Evolutionary conservation across 2,797 vertebrate genomes (phyloP).

Genomic region (Holocentrus rufus): DNA sequence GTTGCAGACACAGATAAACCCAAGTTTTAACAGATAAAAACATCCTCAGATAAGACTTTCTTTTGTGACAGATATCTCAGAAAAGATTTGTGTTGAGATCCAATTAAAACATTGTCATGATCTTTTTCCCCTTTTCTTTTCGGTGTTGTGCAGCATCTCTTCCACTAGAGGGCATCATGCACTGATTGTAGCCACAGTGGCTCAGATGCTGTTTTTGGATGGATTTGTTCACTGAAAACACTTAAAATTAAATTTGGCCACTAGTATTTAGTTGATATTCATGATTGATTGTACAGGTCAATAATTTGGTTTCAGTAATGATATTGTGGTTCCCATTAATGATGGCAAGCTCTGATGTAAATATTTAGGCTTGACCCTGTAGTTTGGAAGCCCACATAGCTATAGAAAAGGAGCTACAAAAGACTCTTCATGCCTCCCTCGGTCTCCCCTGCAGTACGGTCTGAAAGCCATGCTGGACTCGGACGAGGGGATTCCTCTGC

Average conservation of each 20-base stretch:
- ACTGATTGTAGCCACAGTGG: not conserved
- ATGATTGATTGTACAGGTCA: not conserved
- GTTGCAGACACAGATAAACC: not conserved
- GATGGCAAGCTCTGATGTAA: not conserved
- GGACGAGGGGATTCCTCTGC: slow-evolving; percentile 86
- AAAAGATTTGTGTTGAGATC: no score
- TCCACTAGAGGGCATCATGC: slow-evolving; percentile 47
- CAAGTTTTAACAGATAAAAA: no score
- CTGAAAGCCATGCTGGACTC: slow-evolving; percentile 90
- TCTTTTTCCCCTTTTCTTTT: not conserved
- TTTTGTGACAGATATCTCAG: no score
- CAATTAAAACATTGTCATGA: no score
- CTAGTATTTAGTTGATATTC: not conserved
- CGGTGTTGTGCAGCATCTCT: slow-evolving; percentile 12
- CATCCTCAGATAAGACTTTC: no score
- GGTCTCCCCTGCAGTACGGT: slow-evolving; percentile 80
- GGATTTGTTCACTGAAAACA: no score
- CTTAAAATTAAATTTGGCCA: no score
- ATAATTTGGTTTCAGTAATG: not conserved
- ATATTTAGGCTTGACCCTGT: not conserved
- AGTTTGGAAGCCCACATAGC: not conserved
- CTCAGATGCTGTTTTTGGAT: no score
- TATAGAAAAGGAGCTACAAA: not conserved
- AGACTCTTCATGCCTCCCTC: not conserved
- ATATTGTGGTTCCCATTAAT: not conserved